Base-by-base conservation (phyloP, 1,140 invertebrate genomes). In the Antheraea mylitta region DNA sequence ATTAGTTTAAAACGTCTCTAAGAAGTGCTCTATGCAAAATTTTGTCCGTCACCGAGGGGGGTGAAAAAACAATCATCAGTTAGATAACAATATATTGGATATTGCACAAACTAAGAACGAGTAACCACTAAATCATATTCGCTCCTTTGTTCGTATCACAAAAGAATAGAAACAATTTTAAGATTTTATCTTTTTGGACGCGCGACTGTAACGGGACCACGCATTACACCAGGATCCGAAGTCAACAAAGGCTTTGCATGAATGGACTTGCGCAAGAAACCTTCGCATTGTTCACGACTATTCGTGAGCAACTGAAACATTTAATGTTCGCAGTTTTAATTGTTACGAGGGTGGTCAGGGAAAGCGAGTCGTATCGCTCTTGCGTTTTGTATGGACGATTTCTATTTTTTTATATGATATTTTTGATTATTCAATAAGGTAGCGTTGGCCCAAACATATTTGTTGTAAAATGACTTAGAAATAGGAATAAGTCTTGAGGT, bases 211-310 rank as follows among this genome's bases (percentile, higher is more conserved):
- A 89, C 89, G 87, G 86, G 81, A 78, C 53, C 30, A 58, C 18
- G 70, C 73, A 77, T 75, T 78, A 75, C 77, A 81, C 73, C 79
- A 81, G 81, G 69, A 72, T 70, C 74, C 80, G 66, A 75, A 83
- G 83, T 81, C 66, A 83, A 88, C 83, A 90, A 87, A 84, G 75
- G 62, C 70, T 70, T 63, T 66, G 66, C 70, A 68, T 82, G 80
- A 86, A 86, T 82, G 81, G 75, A 69, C 79, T 90, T 90, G 87
- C 84, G 85, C 85, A 91, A 91, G 79, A 74, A 61, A 61, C 69
- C 76, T 80, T 78, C 70, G 83, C 81, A 80, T 80, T 79, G 69
- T 80, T 65, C 79, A 86, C 79, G 80, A 82, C 76, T 79, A 78
- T 81, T 83, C 80, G 82, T 87, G 75, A 78, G 80, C 64, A 80